A percentile compares a stretch with the other conserved stretches of the same genome.
Conservation (phyloP, 2,113 vertebrate species). For the Cranoglanis bouderius region DNA sequence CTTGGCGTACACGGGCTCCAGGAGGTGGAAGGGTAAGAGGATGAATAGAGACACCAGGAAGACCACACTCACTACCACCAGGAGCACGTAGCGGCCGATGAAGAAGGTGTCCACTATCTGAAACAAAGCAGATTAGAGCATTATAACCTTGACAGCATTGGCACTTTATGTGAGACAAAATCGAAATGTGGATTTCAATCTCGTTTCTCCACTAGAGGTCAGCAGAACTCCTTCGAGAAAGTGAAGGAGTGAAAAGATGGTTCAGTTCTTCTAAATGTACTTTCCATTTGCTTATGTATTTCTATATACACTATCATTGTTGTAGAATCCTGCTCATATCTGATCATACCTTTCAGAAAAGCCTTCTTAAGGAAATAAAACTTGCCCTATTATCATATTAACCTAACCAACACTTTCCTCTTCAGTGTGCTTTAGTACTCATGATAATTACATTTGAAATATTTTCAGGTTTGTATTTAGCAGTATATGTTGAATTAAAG, state of each 20-base stretch:
- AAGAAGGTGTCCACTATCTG: constrained; percentile 88
- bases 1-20: constrained; percentile 86
- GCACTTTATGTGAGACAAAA: not conserved
- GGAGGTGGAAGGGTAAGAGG: constrained; percentile 80
- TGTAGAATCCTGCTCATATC: not conserved
- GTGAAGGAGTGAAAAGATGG: not conserved
- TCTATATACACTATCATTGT: not conserved
- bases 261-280: not conserved
- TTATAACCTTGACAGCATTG: not conserved
- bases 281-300: not conserved
- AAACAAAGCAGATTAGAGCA: constrained; percentile 30
- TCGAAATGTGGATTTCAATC: not conserved
- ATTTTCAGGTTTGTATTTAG: not conserved
- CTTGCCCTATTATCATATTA: not conserved
- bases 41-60: constrained; percentile 81
- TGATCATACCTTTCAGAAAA: not conserved
- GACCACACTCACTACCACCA: constrained; percentile 69
- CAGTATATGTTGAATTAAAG: constrained; percentile 26
- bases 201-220: constrained; percentile 69
- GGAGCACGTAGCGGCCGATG: constrained; percentile 85
- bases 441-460: not conserved
- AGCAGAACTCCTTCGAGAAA: constrained; percentile 57
- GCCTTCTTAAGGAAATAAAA: not conserved
- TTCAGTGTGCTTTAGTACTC: not conserved
- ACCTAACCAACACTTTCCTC: not conserved